phyloP scores from a whole-genome alignment of 2,888 invertebrate genomes.

The Phyto melanocephala region DNA sequence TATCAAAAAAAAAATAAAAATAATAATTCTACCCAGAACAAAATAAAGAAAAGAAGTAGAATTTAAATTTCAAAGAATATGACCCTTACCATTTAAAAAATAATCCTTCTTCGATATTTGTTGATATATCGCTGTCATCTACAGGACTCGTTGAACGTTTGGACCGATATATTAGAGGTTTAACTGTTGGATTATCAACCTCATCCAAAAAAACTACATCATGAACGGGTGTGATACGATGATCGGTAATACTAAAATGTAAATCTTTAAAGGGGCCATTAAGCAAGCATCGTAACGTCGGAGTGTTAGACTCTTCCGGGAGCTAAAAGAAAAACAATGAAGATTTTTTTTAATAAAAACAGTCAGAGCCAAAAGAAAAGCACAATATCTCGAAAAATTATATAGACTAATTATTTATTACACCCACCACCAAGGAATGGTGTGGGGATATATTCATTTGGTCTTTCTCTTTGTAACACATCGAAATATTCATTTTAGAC shows the following conservation, averaged over 20 bases:
- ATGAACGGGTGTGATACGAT: conserved; percentile 74
- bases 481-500: no score
- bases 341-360: background rate
- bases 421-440: no score
- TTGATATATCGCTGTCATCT: conserved; percentile 2
- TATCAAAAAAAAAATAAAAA: no score
- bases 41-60: no score
- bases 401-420: no score
- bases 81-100: conserved; percentile 30
- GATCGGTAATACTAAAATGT: conserved; percentile 71
- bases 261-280: conserved; percentile 76
- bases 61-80: background rate
- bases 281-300: conserved; percentile 74
- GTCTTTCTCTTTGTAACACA: no score
- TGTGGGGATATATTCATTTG: no score
- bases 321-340: conserved; percentile 68
- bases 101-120: background rate
- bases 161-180: conserved; percentile 74
- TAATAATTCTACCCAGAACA: no score
- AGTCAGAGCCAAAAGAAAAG: no score
- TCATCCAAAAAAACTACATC: conserved; percentile 76
- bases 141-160: conserved; percentile 66
- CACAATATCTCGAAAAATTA: no score
- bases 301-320: conserved; percentile 72
- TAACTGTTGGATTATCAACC: conserved; percentile 70